These are phyloP conservation scores for Bubo blakistoni DNA, from an alignment of 2,113 vertebrate genomes.

Conservation along the genomic window DNA sequence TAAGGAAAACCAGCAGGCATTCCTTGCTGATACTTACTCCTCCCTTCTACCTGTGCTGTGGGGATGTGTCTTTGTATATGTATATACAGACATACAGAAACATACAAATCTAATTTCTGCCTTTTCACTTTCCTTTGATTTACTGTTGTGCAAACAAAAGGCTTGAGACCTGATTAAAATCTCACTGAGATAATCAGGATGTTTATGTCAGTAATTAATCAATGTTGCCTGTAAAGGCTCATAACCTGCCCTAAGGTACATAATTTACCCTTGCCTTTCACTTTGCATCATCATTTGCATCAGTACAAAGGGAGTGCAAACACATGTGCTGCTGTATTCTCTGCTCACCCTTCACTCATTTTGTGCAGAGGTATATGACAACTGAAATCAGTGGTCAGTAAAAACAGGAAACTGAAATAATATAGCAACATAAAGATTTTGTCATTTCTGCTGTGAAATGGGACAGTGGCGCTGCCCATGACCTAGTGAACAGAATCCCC, in stretches of 20 bases:
- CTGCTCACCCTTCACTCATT: not conserved
- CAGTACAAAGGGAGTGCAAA: not conserved
- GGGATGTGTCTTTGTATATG: not conserved
- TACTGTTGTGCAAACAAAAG: conserved; percentile 50
- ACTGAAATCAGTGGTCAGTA: not conserved
- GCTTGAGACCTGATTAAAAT: conserved; percentile 35
- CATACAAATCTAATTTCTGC: conserved; percentile 13
- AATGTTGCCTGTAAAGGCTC: conserved; percentile 16
- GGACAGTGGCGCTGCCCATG: not conserved
- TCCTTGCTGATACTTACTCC: not conserved
- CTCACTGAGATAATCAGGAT: conserved; percentile 22
- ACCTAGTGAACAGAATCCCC: not conserved
- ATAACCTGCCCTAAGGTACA: conserved; percentile 7
- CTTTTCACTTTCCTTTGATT: conserved; percentile 47
- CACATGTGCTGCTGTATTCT: not conserved
- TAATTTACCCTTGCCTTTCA: conserved; percentile 27
- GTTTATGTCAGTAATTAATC: conserved; percentile 60
- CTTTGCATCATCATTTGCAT: conserved; percentile 15
- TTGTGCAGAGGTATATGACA: not conserved
- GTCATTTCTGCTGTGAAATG: not conserved
- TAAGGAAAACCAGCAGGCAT: not conserved
- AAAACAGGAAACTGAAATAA: not conserved
- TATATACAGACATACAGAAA: not conserved
- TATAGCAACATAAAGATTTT: not conserved
- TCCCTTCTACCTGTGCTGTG: not conserved